Evolutionary conservation across 2,888 invertebrate species (phyloP).

Genomic region (Noctua comes): DNA sequence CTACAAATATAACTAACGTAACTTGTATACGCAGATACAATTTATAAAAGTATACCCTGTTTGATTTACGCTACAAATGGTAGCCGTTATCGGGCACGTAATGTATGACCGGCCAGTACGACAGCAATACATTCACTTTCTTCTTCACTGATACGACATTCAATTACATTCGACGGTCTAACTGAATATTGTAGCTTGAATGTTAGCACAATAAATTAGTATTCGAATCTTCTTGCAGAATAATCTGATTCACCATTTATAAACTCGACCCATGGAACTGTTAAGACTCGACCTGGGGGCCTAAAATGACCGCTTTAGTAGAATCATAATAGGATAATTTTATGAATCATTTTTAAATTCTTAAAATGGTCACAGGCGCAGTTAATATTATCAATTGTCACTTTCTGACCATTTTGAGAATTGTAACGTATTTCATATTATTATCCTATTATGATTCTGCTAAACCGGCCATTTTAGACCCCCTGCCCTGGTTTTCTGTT

Average conservation of each 20-base stretch:
- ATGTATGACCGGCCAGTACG: not conserved
- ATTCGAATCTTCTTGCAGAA: not conserved
- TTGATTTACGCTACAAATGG: not conserved
- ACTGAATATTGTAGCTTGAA: not conserved
- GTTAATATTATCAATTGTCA: too few relatives aligned
- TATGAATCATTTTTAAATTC: too few relatives aligned
- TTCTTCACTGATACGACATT: not conserved
- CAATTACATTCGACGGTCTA: not conserved
- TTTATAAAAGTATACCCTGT: not conserved
- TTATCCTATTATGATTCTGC: not conserved
- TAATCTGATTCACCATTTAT: not conserved
- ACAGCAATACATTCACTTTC: not conserved
- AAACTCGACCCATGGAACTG: not conserved
- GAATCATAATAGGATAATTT: too few relatives aligned
- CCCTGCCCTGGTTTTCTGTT: not conserved
- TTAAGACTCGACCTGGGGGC: too few relatives aligned
- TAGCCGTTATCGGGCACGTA: constrained; percentile 1
- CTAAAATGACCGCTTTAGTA: too few relatives aligned
- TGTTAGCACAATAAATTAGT: not conserved
- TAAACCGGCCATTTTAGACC: not conserved
- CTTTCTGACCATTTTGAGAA: not conserved
- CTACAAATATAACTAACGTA: too few relatives aligned
- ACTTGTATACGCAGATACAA: not conserved
- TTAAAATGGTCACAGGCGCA: not conserved
- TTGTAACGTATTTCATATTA: not conserved